These are phyloP conservation scores for Ptycholaimellus sp. DNA, from an alignment of 2,888 invertebrate species.

Conservation along the genomic window DNA sequence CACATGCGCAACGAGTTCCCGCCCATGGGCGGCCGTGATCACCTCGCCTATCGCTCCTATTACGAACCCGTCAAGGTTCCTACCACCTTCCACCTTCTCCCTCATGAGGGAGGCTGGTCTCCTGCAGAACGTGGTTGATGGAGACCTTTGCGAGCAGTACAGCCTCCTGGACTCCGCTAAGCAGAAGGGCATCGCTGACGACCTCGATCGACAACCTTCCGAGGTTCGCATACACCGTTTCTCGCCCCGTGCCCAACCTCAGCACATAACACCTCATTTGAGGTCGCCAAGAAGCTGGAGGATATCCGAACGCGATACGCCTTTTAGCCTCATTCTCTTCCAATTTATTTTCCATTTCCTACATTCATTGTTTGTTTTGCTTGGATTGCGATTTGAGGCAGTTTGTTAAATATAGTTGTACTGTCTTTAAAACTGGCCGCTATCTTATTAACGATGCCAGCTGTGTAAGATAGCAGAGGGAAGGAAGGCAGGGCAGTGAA, in stretches of 20 bases:
- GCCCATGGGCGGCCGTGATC: conserved; percentile 85
- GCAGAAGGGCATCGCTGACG: conserved; percentile 77
- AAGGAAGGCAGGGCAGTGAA: too few species aligned
- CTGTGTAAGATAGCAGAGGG: too few species aligned
- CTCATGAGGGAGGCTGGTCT: neutral
- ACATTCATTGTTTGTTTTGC: neutral
- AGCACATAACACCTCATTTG: conserved; percentile 7
- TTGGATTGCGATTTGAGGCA: too few species aligned
- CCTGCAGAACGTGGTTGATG: conserved; percentile 79
- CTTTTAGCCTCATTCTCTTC: conserved; percentile 38
- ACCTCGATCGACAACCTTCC: conserved; percentile 75
- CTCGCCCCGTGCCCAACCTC: neutral
- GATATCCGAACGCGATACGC: conserved; percentile 95
- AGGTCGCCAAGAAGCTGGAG: conserved; percentile 81
- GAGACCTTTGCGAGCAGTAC: conserved; percentile 94
- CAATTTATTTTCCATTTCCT: neutral
- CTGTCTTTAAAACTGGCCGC: too few species aligned
- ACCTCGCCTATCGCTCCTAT: conserved; percentile 80
- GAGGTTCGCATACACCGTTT: conserved; percentile 37
- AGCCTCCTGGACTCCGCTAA: conserved; percentile 75
- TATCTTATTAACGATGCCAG: too few species aligned
- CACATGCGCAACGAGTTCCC: conserved; percentile 92
- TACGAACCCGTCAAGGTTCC: conserved; percentile 79
- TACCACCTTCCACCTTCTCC: neutral
- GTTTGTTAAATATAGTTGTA: too few species aligned